Evolutionary conservation across 2,888 invertebrate species (phyloP), one percentile per base, ranked within the genome.

Genomic region (Chesias legatella): DNA sequence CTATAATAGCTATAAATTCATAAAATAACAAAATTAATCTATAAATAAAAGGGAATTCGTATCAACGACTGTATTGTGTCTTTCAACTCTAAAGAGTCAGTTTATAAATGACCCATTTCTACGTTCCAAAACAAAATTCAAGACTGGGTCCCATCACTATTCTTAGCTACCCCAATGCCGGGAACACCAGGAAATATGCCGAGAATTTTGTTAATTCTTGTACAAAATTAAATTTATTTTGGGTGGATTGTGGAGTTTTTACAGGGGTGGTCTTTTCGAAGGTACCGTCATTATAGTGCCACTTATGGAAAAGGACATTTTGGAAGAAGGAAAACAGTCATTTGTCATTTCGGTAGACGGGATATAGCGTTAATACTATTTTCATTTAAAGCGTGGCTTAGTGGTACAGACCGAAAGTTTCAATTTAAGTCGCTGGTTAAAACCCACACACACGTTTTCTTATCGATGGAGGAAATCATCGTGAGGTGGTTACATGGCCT

Each of bases 191-290:
- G 49, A 56, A 58, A 52, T 53, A 57, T 45, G 54, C 51, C 48
- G 39, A 49, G 53, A 58, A 58, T 61, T 66, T 46, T 45, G 57
- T 58, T 59, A 61, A 66, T 63, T 63, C 54, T 58, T 56, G 33
- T 50, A 53, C 51, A 48, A 51, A 61, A 64, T 61, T 49, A 51
- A 59, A 56, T 58, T 60, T 53, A 52, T 63, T 58, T 63, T 58
- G 55, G 51, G 27, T 10, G 37, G 52, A 43, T 51, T 47, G 47
- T 37, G 39, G 44, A 47, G 53, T 54, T 57, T 49, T 53, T 57
- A 45, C 39, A 45, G 52, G 44, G 36, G 45, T 22, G 34, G 33
- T 39, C 43, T 48, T 56, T 59, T 53, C 50, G 56, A 50, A 48
- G 42, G 39, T 60, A 60, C 55, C 52, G 46, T 55, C 51, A 47